Percentiles rank a stretch among this genome's conserved stretches.
Conservation (phyloP, 53 echinoderm and acorn worm species). For the Zoroaster sp. region DNA sequence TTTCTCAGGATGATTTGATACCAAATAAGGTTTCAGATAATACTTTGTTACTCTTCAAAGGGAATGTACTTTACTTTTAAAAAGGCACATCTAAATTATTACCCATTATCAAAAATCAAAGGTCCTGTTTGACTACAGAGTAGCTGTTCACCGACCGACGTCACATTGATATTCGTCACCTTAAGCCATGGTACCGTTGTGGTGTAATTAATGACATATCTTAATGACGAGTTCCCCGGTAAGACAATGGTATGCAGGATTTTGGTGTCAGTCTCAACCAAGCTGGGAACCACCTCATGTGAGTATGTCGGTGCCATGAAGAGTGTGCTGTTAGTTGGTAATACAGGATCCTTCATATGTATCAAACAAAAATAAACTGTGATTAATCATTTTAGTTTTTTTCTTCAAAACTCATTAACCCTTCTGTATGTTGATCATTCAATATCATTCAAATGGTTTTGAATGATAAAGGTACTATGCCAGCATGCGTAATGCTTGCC, state of each 20-base stretch:
- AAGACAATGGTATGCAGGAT: conserved; percentile 55
- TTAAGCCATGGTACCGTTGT: conserved; percentile 52
- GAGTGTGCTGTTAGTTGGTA: conserved; percentile 27
- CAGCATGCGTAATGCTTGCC: too few species aligned
- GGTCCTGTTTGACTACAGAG: not conserved
- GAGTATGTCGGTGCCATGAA: not conserved
- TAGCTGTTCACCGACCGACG: conserved; percentile 9
- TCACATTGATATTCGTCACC: conserved; percentile 45
- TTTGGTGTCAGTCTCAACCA: not conserved
- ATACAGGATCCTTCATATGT: not conserved
- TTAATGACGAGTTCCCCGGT: conserved; percentile 11
- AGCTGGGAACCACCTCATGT: conserved; percentile 41
- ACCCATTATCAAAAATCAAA: not conserved
- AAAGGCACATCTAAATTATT: too few species aligned
- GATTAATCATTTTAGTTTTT: too few species aligned
- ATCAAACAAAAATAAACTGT: too few species aligned
- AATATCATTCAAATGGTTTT: too few species aligned
- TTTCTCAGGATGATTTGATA: too few species aligned
- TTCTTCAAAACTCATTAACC: too few species aligned
- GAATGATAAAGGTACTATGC: too few species aligned
- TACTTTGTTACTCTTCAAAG: too few species aligned
- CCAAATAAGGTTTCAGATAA: too few species aligned
- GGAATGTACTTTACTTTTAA: too few species aligned
- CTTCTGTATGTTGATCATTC: too few species aligned
- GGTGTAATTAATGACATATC: conserved; percentile 51